phyloP scores from a whole-genome alignment of 2,888 invertebrate genomes.

The Cephus sareptanus region DNA sequence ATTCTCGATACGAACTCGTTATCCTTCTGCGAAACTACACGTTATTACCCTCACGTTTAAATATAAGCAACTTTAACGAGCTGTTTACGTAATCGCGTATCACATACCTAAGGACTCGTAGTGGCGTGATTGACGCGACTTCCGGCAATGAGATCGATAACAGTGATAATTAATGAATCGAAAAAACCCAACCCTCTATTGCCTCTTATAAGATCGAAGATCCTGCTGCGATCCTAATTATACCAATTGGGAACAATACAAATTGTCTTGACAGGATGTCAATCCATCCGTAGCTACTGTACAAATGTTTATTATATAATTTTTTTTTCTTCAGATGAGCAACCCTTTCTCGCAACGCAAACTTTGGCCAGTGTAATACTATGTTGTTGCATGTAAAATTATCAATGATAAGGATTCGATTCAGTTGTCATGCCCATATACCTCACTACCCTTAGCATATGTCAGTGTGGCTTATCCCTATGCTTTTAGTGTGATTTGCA shows the following conservation, averaged over 20 bases:
- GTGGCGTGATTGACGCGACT: background rate
- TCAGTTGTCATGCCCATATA: constrained; percentile 5
- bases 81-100: background rate
- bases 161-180: constrained; percentile 1
- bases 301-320: constrained; percentile 2
- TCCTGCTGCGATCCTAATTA: background rate
- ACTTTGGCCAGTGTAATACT: constrained; percentile 33
- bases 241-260: background rate
- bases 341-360: constrained; percentile 11
- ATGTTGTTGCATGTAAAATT: constrained; percentile 63
- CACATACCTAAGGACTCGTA: background rate
- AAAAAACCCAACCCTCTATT: background rate
- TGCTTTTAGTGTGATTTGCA: constrained; percentile 39
- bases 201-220: background rate
- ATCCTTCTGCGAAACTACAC: background rate
- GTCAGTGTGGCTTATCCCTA: constrained; percentile 30
- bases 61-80: background rate
- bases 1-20: background rate
- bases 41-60: background rate
- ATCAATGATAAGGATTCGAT: constrained; percentile 34
- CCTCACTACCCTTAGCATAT: constrained; percentile 16
- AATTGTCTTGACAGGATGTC: background rate
- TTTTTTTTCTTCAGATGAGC: constrained; percentile 5
- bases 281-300: background rate
- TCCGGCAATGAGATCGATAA: background rate